phyloP scores from a whole-genome alignment of 2,113 vertebrate species.

The Jaculus jaculus region DNA sequence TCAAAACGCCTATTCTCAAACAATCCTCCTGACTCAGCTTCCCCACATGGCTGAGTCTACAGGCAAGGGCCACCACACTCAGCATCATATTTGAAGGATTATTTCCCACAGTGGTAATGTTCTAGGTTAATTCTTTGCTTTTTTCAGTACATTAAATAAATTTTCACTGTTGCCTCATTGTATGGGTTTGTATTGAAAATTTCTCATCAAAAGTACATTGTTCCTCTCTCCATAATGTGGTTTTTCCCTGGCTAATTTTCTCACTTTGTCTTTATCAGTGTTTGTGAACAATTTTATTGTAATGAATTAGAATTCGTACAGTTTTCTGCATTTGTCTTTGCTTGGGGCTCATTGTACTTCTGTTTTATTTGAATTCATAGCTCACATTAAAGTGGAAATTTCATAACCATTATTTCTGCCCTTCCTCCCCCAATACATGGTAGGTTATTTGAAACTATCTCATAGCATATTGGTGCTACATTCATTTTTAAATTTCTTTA shows the following conservation, averaged over 20 bases:
- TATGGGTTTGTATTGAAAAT: background rate
- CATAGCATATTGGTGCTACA: background rate
- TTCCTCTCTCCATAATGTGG: background rate
- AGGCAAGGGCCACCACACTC: background rate
- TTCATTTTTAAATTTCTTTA: background rate
- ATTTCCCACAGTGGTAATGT: background rate
- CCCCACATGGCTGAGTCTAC: background rate
- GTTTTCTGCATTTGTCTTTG: background rate
- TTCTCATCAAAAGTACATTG: background rate
- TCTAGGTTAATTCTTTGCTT: background rate
- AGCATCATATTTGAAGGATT: background rate
- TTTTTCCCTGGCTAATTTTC: background rate
- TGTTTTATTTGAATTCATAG: background rate
- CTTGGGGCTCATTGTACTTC: background rate
- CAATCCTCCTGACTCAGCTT: background rate
- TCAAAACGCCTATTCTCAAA: background rate
- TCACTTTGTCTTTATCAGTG: background rate
- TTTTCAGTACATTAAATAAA: background rate
- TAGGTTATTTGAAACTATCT: background rate
- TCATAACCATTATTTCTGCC: background rate
- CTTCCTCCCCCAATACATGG: background rate
- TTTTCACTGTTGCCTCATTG: background rate
- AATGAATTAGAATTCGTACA: background rate
- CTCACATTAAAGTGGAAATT: background rate
- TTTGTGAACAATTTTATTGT: background rate